Evolutionary conservation across 2,888 invertebrate species (phyloP), one percentile per base, ranked within the genome.

Genomic region (Leptopilina myrica): DNA sequence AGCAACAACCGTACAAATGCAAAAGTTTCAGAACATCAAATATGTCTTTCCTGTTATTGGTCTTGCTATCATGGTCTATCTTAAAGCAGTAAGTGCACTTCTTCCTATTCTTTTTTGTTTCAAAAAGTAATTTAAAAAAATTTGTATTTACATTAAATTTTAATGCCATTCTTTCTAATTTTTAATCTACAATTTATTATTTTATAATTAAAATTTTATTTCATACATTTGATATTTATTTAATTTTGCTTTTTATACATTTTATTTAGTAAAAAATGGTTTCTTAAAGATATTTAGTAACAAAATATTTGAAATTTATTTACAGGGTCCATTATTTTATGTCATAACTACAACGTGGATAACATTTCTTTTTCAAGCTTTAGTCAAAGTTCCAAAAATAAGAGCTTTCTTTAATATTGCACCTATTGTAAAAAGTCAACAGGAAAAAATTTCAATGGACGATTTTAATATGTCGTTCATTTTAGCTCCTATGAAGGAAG

Each of bases 311-410:
- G 1, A 59, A 59, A 3, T 59, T n/a, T 14, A 96, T 84, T 94
- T 96, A 87, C 97, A 97, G 93, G 33, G n/a, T 73, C 6, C 53
- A 56, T 14, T 73, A 33, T 8, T 73, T 8, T 73, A 73, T 14
- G 53, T 53, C n/a, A n/a, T 73, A 56, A 56, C 53, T 6, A 2
- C 14, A 26, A 33, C 73, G 14, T 73, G 73, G 73, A 7, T 73
- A 8, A 56, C 73, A 73, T 49, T 73, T 56, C 5, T 73, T 6
- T 56, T 26, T 33, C 26, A 73, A 53, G 9, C 7, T 73, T 73
- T 73, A 73, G 3, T 73, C 8, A 26, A 5, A 73, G 14, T 56
- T 14, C 73, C 73, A 14, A 73, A 73, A n/a, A 2, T 73, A 33
- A 33, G 73, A 9, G 26, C n/a, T 73, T 4, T 33, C 7, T 73